Evolutionary conservation across 1,140 invertebrate species (phyloP).

Genomic region (Tribolium castaneum): DNA sequence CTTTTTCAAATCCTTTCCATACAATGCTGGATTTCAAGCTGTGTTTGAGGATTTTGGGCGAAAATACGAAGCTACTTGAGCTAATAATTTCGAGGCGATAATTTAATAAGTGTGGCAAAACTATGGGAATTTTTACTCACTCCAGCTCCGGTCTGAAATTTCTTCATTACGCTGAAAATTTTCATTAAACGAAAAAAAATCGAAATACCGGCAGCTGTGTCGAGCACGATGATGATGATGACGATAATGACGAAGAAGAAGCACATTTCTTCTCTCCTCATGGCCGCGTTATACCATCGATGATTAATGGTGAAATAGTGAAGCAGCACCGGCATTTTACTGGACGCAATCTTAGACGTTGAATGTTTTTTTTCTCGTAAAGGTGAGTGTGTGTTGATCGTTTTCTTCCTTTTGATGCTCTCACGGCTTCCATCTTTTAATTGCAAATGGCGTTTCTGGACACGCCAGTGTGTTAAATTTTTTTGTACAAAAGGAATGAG

Average conservation of each 20-base stretch:
- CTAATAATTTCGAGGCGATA: too few relatives aligned
- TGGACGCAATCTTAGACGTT: conserved; percentile 48
- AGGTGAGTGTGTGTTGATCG: conserved; percentile 7
- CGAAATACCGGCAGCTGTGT: conserved; percentile 8
- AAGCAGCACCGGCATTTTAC: conserved; percentile 40
- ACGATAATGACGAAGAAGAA: not conserved
- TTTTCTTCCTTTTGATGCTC: conserved; percentile 43
- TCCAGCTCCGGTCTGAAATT: not conserved
- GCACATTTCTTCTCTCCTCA: conserved; percentile 1
- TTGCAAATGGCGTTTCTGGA: conserved; percentile 53
- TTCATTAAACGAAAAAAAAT: not conserved
- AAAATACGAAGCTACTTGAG: too few relatives aligned
- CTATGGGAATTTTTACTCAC: too few relatives aligned
- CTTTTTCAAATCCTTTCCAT: too few relatives aligned
- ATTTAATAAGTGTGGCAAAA: too few relatives aligned
- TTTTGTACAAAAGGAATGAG: not conserved
- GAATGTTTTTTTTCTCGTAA: not conserved
- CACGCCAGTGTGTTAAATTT: not conserved
- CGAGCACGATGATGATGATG: not conserved
- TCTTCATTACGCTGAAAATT: not conserved
- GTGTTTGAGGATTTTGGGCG: too few relatives aligned
- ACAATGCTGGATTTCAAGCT: too few relatives aligned
- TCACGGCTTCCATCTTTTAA: conserved; percentile 50
- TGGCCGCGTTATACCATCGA: conserved; percentile 18
- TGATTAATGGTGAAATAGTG: conserved; percentile 54